A percentile compares a stretch with the other conserved stretches of the same genome.
Conservation (phyloP, 2,888 invertebrate genomes). For the Alviniconcha strummeri region DNA sequence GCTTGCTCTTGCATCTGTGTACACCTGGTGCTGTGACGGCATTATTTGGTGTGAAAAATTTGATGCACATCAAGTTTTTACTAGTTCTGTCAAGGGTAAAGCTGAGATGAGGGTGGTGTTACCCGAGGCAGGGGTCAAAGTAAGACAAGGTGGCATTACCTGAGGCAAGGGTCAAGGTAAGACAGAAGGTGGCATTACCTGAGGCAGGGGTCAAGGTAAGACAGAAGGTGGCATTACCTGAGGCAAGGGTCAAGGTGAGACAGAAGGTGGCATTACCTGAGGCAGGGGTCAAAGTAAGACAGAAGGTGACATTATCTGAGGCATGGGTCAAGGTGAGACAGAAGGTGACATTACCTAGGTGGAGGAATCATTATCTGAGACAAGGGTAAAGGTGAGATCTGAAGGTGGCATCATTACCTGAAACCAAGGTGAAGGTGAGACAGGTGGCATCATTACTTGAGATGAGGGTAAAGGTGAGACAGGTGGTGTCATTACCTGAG, state of each 20-base stretch:
- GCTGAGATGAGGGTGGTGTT: slow-evolving; percentile 35
- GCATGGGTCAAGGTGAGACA: too few relatives aligned
- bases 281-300: slow-evolving; percentile 67
- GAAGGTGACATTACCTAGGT: too few relatives aligned
- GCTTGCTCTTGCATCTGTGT: too few relatives aligned
- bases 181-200: slow-evolving; percentile 77
- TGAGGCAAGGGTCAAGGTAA: slow-evolving; percentile 85
- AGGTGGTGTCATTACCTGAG: slow-evolving; percentile 82
- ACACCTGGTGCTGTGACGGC: too few relatives aligned
- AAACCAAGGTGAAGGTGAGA: slow-evolving; percentile 93
- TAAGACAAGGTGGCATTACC: slow-evolving; percentile 86
- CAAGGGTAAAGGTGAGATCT: slow-evolving; percentile 90
- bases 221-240: slow-evolving; percentile 82
- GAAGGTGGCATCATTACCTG: slow-evolving; percentile 79
- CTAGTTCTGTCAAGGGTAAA: too few relatives aligned
- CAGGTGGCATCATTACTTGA: slow-evolving; percentile 86
- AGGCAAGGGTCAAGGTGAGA: slow-evolving; percentile 84
- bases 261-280: slow-evolving; percentile 84
- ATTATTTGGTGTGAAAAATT: too few relatives aligned
- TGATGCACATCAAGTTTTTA: too few relatives aligned
- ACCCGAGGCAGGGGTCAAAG: slow-evolving; percentile 95
- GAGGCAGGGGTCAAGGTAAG: slow-evolving; percentile 95
- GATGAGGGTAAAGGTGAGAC: slow-evolving; percentile 93
- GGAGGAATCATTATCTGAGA: slow-evolving; percentile 82
- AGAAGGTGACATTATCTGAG: too few relatives aligned